Base-by-base conservation (phyloP, 2,888 invertebrate genomes). In the Protodeltote pygarga region DNA sequence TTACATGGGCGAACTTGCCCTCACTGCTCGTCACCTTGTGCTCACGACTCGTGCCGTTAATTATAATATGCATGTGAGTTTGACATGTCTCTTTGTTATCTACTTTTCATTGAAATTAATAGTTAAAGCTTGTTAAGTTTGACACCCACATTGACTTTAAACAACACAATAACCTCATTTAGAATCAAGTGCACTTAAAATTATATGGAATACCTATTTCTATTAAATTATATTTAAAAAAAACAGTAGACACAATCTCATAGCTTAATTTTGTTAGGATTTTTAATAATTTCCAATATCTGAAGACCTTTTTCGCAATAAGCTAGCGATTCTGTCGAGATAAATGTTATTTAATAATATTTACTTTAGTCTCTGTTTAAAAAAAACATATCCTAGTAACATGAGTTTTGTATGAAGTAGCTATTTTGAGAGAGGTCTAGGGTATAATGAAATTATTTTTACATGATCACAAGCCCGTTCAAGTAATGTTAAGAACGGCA, bases 201-300 rank as follows among this genome's bases (percentile, higher is more conserved):
- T 5, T 40, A 50, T 29, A 24, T 24, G 48, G n/a, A n/a, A n/a
- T n/a, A n/a, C n/a, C n/a, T n/a, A 58, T 62, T 61, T 41, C 48
- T 47, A 63, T 24, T n/a, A n/a, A n/a, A n/a, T n/a, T n/a, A n/a
- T n/a, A n/a, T n/a, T n/a, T n/a, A n/a, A n/a, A 25, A 8, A 13
- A 40, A n/a, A n/a, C n/a, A n/a, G 51, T 64, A 23, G 57, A 58
- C 71, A 64, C 67, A 64, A 52, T 57, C 63, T 39, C 16, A 35
- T 45, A 63, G 50, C 39, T 37, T 67, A 62, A 66, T 63, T 71
- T 66, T 63, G 19, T 57, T 70, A 63, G 44, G 40, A 48, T 62
- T 62, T 69, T 55, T 58, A 51, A 52, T 48, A 32, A 35, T 33
- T 42, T 48, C 31, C 41, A 38, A 52, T 51, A 53, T 38, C 38